Evolutionary conservation across 64 coral and sea anemone genomes (phyloP), one percentile per base, ranked within the genome.

Genomic region (Dendrophyllia cribrosa): DNA sequence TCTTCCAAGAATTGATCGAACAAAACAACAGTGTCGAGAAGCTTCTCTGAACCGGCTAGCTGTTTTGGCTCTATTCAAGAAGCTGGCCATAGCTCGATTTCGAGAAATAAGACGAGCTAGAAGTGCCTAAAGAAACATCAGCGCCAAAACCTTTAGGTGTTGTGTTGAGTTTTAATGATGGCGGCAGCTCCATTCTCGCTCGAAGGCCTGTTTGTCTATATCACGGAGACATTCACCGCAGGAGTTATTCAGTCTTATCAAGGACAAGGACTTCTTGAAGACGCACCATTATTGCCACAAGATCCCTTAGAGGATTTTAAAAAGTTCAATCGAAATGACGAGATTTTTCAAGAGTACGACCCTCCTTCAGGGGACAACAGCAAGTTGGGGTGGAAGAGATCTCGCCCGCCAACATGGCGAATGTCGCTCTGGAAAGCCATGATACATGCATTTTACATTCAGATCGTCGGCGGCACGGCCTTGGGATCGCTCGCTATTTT

Each of bases 281-380:
- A 73, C 12, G 11, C 51, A 43, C 71, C 56, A 2, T 58, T 87
- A 58, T 2, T 45, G 47, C 48, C 59, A 73, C 50, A 70, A 67
- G 59, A 82, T 62, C 43, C 13, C 9, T 68, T 79, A 25, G 51
- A 91, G n/a, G 95, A 89, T 72, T 96, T 96, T 46, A 93, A 43
- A 43, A 59, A 58, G n/a, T 93, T 96, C 16, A 78, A 93, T 85
- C 11, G 66, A 77, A 56, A 64, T 15, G 95, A 96, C 60, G 21
- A 49, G 46, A 79, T 93, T 71, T 96, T 96, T 43, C 95, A 87
- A 43, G 95, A 96, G 58, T 96, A 83, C 53, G 91, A 93, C n/a
- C 58, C 90, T 10, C 79, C 43, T 21, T 51, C 25, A 51, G 68
- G 59, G 47, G 46, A 52, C 71, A 13, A 80, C 70, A 19, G 76